These are phyloP conservation scores for Psephotus haematonotus DNA, from an alignment of 2,113 vertebrate genomes.

Conservation along the genomic window DNA sequence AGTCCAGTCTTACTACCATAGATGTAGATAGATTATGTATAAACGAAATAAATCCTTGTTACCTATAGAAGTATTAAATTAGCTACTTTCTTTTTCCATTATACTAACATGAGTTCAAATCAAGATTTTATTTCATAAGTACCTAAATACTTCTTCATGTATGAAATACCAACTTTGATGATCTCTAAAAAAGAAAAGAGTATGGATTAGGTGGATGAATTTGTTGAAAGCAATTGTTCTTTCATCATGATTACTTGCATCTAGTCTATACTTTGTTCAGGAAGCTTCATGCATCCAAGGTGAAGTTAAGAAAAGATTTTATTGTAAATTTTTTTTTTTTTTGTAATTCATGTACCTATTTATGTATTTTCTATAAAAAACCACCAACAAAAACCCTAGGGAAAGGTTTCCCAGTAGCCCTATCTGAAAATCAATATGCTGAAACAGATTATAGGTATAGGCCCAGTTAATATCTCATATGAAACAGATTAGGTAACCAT, in stretches of 20 bases:
- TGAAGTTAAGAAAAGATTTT: neutral
- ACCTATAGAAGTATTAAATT: neutral
- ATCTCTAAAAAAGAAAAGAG: neutral
- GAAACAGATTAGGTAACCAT: neutral
- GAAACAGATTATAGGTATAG: neutral
- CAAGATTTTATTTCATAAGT: neutral
- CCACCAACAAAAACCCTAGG: neutral
- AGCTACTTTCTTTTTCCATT: neutral
- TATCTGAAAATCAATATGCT: neutral
- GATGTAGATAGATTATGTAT: neutral
- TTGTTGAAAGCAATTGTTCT: neutral
- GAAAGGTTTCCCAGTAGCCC: neutral
- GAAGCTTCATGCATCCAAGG: neutral
- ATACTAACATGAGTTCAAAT: neutral
- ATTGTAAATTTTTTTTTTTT: neutral
- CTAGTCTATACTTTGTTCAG: neutral
- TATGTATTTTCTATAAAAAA: neutral
- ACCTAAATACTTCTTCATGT: neutral
- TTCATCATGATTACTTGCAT: neutral
- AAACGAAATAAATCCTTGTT: neutral
- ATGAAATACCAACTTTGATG: neutral
- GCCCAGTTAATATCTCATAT: neutral
- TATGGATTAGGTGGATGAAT: neutral
- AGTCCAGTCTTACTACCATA: neutral
- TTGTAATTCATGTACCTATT: neutral